Conservation (phyloP, 1,140 invertebrate species). For the Zaprionus tsacasi region DNA sequence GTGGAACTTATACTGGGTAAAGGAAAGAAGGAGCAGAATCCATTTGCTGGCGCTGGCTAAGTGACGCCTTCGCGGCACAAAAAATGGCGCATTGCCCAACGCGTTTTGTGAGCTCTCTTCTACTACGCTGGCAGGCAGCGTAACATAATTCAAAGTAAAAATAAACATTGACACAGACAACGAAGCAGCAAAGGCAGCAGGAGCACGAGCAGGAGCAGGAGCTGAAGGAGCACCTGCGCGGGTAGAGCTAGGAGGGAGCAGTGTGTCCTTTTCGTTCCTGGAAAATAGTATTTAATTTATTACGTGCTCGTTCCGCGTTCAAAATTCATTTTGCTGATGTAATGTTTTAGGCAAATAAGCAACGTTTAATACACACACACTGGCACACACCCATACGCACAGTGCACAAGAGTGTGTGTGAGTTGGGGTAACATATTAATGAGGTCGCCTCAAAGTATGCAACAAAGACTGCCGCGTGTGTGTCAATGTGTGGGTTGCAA, state of each 20-base stretch:
- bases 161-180: slow-evolving; percentile 73
- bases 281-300: slow-evolving; percentile 79
- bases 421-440: slow-evolving; percentile 49
- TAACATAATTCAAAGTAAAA: slow-evolving; percentile 80
- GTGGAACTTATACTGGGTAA: too few species aligned
- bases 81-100: not conserved
- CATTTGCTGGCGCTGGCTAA: not conserved
- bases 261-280: slow-evolving; percentile 46
- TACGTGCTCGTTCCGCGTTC: slow-evolving; percentile 59
- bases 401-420: not conserved
- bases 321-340: slow-evolving; percentile 80
- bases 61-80: not conserved
- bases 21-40: too few species aligned
- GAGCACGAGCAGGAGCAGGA: not conserved
- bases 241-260: not conserved
- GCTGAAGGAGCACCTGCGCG: not conserved
- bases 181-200: not conserved
- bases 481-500: slow-evolving; percentile 18
- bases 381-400: not conserved
- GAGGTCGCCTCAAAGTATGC: slow-evolving; percentile 73
- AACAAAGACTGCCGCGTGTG: slow-evolving; percentile 41
- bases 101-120: not conserved
- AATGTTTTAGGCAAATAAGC: slow-evolving; percentile 77
- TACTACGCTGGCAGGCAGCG: slow-evolving; percentile 2
- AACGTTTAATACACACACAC: slow-evolving; percentile 46